These are phyloP conservation scores for Corynorhinus townsendii DNA, from an alignment of 2,113 vertebrate species.

Conservation along the genomic window DNA sequence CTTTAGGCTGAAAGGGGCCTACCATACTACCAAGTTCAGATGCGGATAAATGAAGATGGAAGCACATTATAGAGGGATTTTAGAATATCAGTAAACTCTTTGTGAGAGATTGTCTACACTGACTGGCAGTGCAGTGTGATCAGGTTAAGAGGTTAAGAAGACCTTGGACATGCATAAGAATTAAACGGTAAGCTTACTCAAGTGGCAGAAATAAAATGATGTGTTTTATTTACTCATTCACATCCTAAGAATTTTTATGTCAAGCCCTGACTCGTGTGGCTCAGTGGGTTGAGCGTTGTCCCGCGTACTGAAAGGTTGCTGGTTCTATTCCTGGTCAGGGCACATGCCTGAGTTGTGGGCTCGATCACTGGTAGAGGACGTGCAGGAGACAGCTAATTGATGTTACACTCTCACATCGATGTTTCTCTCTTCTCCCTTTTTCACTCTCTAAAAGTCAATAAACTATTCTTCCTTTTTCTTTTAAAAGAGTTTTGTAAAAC, in stretches of 20 bases:
- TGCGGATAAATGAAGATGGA: not conserved
- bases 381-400: not conserved
- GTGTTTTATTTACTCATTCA: not conserved
- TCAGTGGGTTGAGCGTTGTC: not conserved
- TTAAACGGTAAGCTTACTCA: not conserved
- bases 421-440: not conserved
- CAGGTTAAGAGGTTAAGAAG: not conserved
- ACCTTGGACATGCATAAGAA: not conserved
- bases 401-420: not conserved
- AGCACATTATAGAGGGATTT: not conserved
- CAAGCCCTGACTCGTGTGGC: not conserved
- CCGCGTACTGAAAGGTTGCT: not conserved
- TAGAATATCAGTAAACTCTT: not conserved
- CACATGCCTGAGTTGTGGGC: not conserved
- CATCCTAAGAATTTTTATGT: not conserved
- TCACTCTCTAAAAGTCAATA: not conserved
- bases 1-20: not conserved
- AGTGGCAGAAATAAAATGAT: not conserved
- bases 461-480: not conserved
- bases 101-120: not conserved
- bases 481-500: not conserved
- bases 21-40: not conserved
- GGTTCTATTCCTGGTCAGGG: not conserved
- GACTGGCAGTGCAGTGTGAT: not conserved
- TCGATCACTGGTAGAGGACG: not conserved